These are phyloP conservation scores for Tyrophagus putrescentiae DNA, from an alignment of 1,140 invertebrate genomes.

Conservation along the genomic window DNA sequence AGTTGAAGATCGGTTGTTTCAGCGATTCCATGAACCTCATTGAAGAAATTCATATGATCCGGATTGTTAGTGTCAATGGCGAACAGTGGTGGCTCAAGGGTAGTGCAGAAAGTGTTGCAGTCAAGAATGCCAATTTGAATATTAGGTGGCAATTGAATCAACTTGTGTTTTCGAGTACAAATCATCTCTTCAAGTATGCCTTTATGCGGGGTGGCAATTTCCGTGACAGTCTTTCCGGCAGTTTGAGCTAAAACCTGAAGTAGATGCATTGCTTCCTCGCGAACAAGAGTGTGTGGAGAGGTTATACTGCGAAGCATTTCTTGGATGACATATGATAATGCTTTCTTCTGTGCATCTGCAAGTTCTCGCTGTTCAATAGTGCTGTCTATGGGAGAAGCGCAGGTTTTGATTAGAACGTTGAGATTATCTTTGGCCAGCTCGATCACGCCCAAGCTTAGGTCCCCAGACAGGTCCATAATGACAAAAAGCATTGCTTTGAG, in stretches of 20 bases:
- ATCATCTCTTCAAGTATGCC: constrained; percentile 86
- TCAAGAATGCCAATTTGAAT: constrained; percentile 94
- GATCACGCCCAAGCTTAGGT: constrained; percentile 85
- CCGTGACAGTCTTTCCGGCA: constrained; percentile 67
- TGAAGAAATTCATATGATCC: constrained; percentile 84
- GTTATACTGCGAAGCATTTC: constrained; percentile 85
- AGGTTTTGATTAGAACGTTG: constrained; percentile 71
- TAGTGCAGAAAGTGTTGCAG: constrained; percentile 90
- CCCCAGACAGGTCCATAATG: constrained; percentile 89
- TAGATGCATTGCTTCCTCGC: constrained; percentile 82
- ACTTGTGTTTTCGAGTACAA: constrained; percentile 80
- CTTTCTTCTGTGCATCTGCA: constrained; percentile 64
- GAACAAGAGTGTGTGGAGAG: constrained; percentile 72
- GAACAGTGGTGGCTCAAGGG: constrained; percentile 72
- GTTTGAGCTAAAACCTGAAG: constrained; percentile 65
- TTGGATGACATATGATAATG: constrained; percentile 71
- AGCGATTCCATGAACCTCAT: constrained; percentile 66
- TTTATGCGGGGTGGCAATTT: constrained; percentile 86
- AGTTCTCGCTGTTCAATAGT: constrained; percentile 31
- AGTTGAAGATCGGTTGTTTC: constrained; percentile 70
- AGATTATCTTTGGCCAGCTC: constrained; percentile 84
- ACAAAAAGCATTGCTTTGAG: constrained; percentile 88
- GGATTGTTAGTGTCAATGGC: constrained; percentile 67
- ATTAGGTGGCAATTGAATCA: constrained; percentile 82
- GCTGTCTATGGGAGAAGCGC: constrained; percentile 41